Evolutionary conservation across 2,797 vertebrate species (phyloP).

Genomic region (Propithecus deckenii): DNA sequence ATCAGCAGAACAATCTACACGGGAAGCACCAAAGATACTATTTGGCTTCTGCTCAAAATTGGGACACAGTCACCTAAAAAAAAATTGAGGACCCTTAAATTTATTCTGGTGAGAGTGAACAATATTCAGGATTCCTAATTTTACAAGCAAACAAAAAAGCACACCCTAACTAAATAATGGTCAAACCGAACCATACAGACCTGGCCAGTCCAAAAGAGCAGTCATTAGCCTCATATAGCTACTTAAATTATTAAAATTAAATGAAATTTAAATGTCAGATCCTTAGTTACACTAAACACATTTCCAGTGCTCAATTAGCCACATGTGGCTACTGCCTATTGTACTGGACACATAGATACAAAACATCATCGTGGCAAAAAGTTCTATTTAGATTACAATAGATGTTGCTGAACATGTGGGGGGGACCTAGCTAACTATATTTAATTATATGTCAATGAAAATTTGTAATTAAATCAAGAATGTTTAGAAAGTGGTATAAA

Average conservation of each 20-base stretch:
- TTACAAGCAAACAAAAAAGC: constrained; percentile 34
- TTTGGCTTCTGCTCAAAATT: constrained; percentile 3
- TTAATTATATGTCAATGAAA: neutral
- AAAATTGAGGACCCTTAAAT: neutral
- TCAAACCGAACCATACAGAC: neutral
- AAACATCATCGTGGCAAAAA: neutral
- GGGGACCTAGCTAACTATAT: neutral
- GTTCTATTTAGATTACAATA: constrained; percentile 15
- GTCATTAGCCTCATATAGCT: neutral
- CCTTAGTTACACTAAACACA: neutral
- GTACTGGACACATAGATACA: neutral
- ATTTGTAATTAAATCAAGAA: constrained; percentile 36
- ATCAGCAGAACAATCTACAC: neutral
- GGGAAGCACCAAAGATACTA: neutral
- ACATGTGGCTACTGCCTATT: neutral
- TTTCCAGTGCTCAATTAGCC: neutral
- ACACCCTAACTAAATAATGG: neutral
- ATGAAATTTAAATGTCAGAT: constrained; percentile 40
- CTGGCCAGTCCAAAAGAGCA: neutral
- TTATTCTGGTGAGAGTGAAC: neutral
- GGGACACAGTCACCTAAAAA: neutral
- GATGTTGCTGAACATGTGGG: neutral
- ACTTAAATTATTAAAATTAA: constrained; percentile 41
- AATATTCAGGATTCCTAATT: constrained; percentile 43
- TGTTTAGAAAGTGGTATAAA: constrained; percentile 30